A percentile compares a stretch with the other conserved stretches of the same genome.
Evolutionary conservation across 2,113 vertebrate species (phyloP).

Genomic region (Heptranchias perlo): DNA sequence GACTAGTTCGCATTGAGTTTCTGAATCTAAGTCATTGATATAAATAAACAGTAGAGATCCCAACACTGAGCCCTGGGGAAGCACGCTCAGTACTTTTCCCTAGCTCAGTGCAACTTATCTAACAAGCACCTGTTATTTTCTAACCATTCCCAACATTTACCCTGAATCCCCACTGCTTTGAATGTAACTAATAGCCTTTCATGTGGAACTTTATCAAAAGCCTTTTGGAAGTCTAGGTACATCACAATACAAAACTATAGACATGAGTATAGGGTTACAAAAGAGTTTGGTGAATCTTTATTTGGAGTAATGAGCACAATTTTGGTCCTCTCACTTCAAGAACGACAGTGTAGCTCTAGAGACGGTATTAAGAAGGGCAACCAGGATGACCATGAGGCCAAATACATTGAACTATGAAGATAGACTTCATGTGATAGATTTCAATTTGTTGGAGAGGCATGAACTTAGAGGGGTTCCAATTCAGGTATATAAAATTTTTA

Average conservation of each 20-base stretch:
- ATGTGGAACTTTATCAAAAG: not conserved
- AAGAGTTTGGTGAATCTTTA: not conserved
- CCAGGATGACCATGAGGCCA: not conserved
- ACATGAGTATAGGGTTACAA: not conserved
- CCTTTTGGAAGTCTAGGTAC: not conserved
- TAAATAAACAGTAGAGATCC: not conserved
- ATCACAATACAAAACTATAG: not conserved
- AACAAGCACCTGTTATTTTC: not conserved
- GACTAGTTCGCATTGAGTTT: not conserved
- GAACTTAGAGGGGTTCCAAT: not conserved
- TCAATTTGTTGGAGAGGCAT: not conserved
- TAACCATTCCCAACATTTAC: not conserved
- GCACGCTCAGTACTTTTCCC: not conserved
- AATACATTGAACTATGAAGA: not conserved
- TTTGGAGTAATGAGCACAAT: not conserved
- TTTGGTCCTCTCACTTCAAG: not conserved
- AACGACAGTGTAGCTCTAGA: not conserved
- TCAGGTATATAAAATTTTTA: not conserved
- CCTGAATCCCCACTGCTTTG: not conserved
- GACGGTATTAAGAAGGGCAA: not conserved
- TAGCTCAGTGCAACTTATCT: not conserved
- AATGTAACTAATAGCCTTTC: not conserved
- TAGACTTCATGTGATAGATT: not conserved
- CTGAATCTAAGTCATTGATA: not conserved
- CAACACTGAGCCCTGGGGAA: not conserved